Evolutionary conservation across 2,113 vertebrate species (phyloP).

Genomic region (Melanerpes aurifrons): DNA sequence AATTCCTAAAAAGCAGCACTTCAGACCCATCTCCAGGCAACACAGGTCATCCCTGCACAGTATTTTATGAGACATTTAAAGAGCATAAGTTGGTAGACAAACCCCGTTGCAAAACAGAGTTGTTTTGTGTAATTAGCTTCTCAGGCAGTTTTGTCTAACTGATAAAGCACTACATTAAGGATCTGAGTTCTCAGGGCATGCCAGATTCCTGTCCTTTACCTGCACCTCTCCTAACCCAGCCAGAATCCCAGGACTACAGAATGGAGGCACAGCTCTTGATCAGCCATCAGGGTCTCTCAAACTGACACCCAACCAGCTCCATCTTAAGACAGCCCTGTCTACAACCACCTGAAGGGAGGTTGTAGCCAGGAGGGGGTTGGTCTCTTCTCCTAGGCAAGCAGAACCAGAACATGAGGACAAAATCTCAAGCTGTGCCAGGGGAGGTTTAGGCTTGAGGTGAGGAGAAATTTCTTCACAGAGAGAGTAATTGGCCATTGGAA

Average conservation of each 20-base stretch:
- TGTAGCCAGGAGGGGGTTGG: no score
- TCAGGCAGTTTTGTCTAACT: background rate
- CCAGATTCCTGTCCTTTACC: background rate
- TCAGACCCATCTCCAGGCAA: background rate
- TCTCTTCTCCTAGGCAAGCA: no score
- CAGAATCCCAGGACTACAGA: background rate
- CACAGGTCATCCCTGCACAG: background rate
- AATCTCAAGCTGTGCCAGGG: no score
- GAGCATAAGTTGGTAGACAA: background rate
- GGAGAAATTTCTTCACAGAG: no score
- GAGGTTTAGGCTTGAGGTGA: no score
- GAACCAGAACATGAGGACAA: no score
- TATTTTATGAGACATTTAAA: background rate
- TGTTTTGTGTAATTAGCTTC: background rate
- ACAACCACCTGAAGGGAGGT: background rate
- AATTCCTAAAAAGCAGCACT: background rate
- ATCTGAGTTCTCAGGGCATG: accelerated
- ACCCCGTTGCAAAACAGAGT: background rate
- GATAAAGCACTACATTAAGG: background rate
- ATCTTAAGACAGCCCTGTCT: background rate
- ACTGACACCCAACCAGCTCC: background rate
- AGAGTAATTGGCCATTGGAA: no score
- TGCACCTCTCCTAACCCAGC: background rate
- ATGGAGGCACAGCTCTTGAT: background rate
- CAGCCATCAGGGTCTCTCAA: background rate